phyloP scores from a whole-genome alignment of 1,140 invertebrate genomes.

The Muscidifurax raptorellus region DNA sequence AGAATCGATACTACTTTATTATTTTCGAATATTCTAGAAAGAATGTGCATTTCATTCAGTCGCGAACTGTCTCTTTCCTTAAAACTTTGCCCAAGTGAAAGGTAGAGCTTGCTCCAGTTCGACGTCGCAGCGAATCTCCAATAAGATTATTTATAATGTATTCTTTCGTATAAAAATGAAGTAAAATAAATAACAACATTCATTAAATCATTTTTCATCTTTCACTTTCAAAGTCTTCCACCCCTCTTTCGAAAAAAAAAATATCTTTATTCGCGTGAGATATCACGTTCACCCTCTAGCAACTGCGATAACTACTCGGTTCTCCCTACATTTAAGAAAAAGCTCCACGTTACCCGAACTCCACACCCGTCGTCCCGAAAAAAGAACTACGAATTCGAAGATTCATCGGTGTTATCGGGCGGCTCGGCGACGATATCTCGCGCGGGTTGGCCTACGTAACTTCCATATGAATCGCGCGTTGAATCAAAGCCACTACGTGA shows the following conservation, averaged over 20 bases:
- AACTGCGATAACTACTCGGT: background rate
- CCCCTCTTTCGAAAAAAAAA: background rate
- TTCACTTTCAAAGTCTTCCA: background rate
- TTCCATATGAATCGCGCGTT: constrained; percentile 23
- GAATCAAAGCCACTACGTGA: constrained; percentile 10
- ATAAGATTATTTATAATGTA: too few species aligned
- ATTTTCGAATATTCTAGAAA: too few species aligned
- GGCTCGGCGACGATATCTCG: background rate
- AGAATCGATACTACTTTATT: too few species aligned
- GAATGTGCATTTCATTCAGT: too few species aligned
- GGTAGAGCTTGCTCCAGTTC: too few species aligned
- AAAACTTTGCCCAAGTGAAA: too few species aligned
- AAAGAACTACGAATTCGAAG: constrained; percentile 3
- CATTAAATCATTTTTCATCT: background rate
- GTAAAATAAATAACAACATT: too few species aligned
- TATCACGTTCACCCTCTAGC: background rate
- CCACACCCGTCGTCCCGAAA: background rate
- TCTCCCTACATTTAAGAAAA: background rate
- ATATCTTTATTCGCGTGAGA: background rate
- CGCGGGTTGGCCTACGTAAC: background rate
- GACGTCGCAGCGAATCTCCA: too few species aligned
- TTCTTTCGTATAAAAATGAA: too few species aligned
- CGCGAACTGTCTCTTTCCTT: too few species aligned
- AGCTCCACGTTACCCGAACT: background rate
- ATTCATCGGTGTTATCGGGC: constrained; percentile 18